phyloP scores from a whole-genome alignment of 2,113 vertebrate species.

The Grammatotria lemairii region DNA sequence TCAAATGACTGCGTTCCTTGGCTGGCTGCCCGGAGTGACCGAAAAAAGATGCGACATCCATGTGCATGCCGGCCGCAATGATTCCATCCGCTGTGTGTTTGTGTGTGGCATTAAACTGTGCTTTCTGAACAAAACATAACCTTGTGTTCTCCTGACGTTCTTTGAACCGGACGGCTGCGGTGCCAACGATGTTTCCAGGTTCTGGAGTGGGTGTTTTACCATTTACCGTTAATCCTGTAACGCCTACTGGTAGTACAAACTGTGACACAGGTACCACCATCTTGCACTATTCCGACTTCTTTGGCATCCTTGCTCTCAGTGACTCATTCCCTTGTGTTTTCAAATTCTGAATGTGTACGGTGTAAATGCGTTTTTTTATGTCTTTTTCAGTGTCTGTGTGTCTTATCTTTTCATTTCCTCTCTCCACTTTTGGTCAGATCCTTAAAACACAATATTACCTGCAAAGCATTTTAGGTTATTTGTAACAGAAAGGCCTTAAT shows the following conservation, averaged over 20 bases:
- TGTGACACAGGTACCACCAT: conserved; percentile 90
- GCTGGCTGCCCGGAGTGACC: conserved; percentile 19
- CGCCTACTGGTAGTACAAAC: conserved; percentile 94
- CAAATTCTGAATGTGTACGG: neutral
- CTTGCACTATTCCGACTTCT: conserved; percentile 51
- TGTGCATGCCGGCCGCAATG: conserved; percentile 50
- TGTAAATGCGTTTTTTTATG: fast-evolving
- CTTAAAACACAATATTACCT: neutral
- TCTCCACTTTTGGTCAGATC: neutral
- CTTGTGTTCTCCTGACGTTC: conserved; percentile 68
- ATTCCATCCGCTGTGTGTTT: conserved; percentile 23
- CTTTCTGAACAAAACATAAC: conserved; percentile 54
- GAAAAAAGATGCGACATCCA: conserved; percentile 11
- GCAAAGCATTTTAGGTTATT: neutral
- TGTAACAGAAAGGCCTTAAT: neutral
- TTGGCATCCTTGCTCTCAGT: neutral
- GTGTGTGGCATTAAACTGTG: conserved; percentile 31
- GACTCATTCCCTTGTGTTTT: conserved; percentile 1
- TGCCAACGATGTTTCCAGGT: conserved; percentile 84
- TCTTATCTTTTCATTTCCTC: neutral
- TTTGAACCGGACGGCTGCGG: conserved; percentile 70
- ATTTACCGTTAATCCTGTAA: conserved; percentile 90
- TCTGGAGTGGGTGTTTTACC: conserved; percentile 92
- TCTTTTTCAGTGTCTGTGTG: neutral
- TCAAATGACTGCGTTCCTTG: conserved; percentile 31